Evolutionary conservation across 2,113 vertebrate species (phyloP), one percentile per base, ranked within the genome.

Genomic region (Tympanuchus pallidicinctus): DNA sequence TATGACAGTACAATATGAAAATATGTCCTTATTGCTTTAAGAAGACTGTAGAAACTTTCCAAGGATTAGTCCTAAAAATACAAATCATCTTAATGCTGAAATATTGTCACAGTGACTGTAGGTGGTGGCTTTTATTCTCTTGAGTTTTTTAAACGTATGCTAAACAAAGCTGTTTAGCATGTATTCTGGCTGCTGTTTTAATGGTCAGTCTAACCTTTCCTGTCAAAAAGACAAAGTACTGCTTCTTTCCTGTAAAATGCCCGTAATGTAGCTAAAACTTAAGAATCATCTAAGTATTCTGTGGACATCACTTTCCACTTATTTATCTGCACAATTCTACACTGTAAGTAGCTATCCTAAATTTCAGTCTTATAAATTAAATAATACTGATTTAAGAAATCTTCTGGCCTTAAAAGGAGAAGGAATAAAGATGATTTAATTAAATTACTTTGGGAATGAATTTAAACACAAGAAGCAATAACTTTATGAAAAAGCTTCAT

Each of bases 151-250:
- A 56, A 89, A 81, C 5, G 42, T 4, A 47, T 60, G 48, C 30
- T 80, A 76, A 92, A 87, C 14, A 63, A 76, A 61, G 18, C 67
- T 92, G 12, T 82, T 91, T 94, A 84, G 79, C 28, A 38, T 28
- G 19, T 24, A 54, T 80, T 11, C 36, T 94, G 40, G 64, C 22
- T 82, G 24, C 36, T 81, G 8, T 82, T 96, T 80, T 84, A 89
- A 87, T 89, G 57, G 48, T 85, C 90, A 93, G 36, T 48, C 73
- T 93, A 91, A 95, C 82, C 84, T 95, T 95, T 82, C 34, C 54
- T 95, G 90, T 94, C 95, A 95, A 27, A 93, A 97, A 95, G 85
- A 94, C 30, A 73, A 94, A 96, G 12, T 90, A 50, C 18, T 21
- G 6, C 10, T 95, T 16, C 40, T 94, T 93, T 95, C 74, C 74